phyloP scores from a whole-genome alignment of 1,140 invertebrate genomes.

The Polypedilum vanderplanki region DNA sequence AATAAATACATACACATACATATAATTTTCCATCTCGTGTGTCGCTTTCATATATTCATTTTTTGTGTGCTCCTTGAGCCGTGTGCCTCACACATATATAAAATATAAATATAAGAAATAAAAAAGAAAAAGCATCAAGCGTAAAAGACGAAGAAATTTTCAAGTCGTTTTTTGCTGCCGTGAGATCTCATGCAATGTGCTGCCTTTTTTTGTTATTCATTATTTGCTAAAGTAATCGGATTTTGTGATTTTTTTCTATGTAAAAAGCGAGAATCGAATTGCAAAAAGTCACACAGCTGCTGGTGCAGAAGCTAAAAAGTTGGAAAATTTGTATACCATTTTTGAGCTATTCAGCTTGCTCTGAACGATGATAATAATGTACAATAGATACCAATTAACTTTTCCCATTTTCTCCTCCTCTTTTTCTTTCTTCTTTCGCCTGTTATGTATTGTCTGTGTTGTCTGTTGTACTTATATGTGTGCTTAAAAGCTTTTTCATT shows the following conservation, averaged over 20 bases:
- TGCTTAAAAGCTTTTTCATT: constrained; percentile 5
- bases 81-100: neutral
- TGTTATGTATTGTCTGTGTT: too few species aligned
- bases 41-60: constrained; percentile 10
- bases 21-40: neutral
- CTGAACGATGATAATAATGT: neutral
- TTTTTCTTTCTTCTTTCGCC: neutral
- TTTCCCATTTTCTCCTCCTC: neutral
- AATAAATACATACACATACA: constrained; percentile 20
- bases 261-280: neutral
- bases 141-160: constrained; percentile 3
- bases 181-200: neutral
- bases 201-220: neutral
- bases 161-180: neutral
- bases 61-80: neutral
- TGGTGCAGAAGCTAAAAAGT: neutral
- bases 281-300: constrained; percentile 9
- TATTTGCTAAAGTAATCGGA: constrained; percentile 18
- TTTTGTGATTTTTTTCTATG: neutral
- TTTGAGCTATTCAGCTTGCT: too few species aligned
- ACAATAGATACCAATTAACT: constrained; percentile 17
- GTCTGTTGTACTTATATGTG: neutral
- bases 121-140: neutral
- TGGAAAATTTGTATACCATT: neutral
- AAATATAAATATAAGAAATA: too few species aligned